Evolutionary conservation across 2,113 vertebrate species (phyloP).

Genomic region (Rhea americana): DNA sequence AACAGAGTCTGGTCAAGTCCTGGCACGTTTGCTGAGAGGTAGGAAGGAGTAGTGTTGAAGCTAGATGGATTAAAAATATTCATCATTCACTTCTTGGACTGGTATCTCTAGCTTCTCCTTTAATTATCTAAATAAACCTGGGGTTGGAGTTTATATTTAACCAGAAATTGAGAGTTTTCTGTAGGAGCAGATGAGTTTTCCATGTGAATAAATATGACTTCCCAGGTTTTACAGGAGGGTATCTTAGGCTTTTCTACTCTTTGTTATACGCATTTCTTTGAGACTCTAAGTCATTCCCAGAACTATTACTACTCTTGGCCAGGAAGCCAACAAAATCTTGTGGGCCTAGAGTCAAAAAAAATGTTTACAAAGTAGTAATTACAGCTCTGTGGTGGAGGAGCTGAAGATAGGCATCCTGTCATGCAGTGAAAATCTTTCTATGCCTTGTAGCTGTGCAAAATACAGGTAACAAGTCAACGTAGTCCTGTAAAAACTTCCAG

Average conservation of each 20-base stretch:
- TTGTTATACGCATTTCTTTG: not conserved
- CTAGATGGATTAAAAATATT: not conserved
- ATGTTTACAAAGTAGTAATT: not conserved
- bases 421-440: not conserved
- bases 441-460: not conserved
- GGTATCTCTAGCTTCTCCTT: not conserved
- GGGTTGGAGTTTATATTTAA: not conserved
- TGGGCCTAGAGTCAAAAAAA: not conserved
- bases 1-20: not conserved
- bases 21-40: not conserved
- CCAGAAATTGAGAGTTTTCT: not conserved
- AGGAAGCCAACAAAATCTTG: not conserved
- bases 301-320: not conserved
- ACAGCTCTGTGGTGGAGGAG: not conserved
- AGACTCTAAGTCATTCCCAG: not conserved
- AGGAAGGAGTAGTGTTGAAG: not conserved
- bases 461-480: not conserved
- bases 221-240: not conserved
- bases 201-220: not conserved
- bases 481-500: not conserved
- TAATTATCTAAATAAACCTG: not conserved
- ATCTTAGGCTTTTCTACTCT: not conserved
- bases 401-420: not conserved
- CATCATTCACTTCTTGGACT: not conserved
- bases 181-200: not conserved